Conservation (phyloP, 2,113 vertebrate species). For the Psophia crepitans region DNA sequence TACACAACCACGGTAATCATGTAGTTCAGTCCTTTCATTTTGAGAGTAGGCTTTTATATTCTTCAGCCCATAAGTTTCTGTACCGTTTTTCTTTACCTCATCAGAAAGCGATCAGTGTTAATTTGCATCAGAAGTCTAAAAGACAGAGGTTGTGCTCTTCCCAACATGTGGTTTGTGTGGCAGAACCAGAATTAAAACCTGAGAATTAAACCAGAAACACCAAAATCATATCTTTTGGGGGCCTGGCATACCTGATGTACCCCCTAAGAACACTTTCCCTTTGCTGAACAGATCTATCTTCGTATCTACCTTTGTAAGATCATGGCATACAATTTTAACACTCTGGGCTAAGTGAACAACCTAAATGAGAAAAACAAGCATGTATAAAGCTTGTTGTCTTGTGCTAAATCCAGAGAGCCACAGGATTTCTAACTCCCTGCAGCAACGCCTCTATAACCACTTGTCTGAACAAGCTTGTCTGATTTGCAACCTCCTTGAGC, state of each 20-base stretch:
- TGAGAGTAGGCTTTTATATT: neutral
- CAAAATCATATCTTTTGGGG: neutral
- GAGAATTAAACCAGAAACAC: neutral
- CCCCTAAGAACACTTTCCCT: neutral
- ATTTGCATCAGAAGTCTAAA: neutral
- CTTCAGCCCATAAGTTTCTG: neutral
- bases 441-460: neutral
- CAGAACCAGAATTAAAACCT: neutral
- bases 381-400: neutral
- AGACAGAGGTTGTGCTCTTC: neutral
- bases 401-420: neutral
- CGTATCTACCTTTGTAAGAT: neutral
- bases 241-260: neutral
- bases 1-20: neutral
- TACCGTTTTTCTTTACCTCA: neutral
- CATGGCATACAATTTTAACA: neutral
- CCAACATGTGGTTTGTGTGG: accelerated
- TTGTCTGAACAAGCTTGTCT: neutral
- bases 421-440: neutral
- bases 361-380: neutral
- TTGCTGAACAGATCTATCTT: neutral
- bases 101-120: neutral
- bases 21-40: neutral
- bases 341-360: neutral
- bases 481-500: neutral